A percentile compares a stretch with the other conserved stretches of the same genome.
phyloP scores from a whole-genome alignment of 2,888 invertebrate species.

The Scaptomyza flava region DNA sequence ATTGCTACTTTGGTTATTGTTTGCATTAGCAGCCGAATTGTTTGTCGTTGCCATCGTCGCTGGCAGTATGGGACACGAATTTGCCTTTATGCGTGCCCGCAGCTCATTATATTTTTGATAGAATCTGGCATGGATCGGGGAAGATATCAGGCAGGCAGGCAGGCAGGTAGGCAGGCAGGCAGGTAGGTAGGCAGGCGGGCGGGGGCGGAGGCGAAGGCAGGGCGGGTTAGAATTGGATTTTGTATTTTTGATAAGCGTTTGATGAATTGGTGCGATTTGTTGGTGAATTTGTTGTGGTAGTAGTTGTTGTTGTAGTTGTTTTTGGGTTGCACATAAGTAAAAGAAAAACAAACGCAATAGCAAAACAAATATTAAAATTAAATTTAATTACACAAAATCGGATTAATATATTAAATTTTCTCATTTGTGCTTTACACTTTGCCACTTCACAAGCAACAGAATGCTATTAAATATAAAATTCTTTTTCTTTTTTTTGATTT shows the following conservation, averaged over 20 bases:
- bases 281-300: slow-evolving; percentile 38
- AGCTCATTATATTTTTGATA: slow-evolving; percentile 94
- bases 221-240: slow-evolving; percentile 62
- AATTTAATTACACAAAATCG: slow-evolving; percentile 6
- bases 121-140: slow-evolving; percentile 87
- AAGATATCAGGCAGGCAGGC: slow-evolving; percentile 19
- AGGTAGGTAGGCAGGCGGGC: slow-evolving; percentile 6
- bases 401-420: slow-evolving; percentile 15
- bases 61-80: slow-evolving; percentile 91
- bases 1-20: slow-evolving; percentile 79
- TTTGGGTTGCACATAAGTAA: slow-evolving; percentile 55
- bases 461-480: not conserved
- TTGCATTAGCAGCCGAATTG: slow-evolving; percentile 65
- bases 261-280: slow-evolving; percentile 72
- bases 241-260: slow-evolving; percentile 71
- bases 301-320: slow-evolving; percentile 48
- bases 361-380: slow-evolving; percentile 61
- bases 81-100: slow-evolving; percentile 94
- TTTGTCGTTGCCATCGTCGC: slow-evolving; percentile 80
- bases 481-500: not conserved
- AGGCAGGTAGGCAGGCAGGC: slow-evolving; percentile 19
- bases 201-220: slow-evolving; percentile 10
- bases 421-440: slow-evolving; percentile 69
- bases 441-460: slow-evolving; percentile 21
- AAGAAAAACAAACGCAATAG: slow-evolving; percentile 48